phyloP scores from a whole-genome alignment of 2,888 invertebrate genomes.

The Chymomyza fuscimana region DNA sequence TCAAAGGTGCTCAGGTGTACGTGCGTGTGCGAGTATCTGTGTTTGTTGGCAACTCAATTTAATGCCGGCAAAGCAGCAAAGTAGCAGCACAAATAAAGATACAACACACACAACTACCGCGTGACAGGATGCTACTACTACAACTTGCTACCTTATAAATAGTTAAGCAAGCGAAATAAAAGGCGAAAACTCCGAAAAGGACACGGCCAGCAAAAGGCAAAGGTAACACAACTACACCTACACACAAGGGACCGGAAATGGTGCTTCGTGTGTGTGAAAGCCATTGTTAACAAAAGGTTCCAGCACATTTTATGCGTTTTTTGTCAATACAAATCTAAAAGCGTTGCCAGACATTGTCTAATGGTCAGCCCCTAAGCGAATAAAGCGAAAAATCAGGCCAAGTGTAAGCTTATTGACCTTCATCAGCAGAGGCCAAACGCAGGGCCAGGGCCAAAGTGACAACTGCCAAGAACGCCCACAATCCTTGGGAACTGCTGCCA shows the following conservation, averaged over 20 bases:
- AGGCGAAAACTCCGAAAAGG: constrained; percentile 49
- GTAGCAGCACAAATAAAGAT: constrained; percentile 72
- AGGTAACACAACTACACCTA: not conserved
- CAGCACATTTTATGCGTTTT: constrained; percentile 65
- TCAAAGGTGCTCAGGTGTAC: constrained; percentile 41
- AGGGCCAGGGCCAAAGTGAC: not conserved
- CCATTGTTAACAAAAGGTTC: constrained; percentile 64
- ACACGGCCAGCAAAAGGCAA: constrained; percentile 45
- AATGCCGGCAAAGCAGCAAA: constrained; percentile 70
- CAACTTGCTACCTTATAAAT: constrained; percentile 70
- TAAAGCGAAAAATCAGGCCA: constrained; percentile 61
- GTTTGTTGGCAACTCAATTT: constrained; percentile 63
- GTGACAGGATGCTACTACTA: constrained; percentile 51
- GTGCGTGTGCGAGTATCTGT: constrained; percentile 7
- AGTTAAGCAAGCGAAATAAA: constrained; percentile 69
- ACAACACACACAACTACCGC: constrained; percentile 33
- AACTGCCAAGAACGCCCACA: not conserved
- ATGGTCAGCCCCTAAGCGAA: not conserved
- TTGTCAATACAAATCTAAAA: constrained; percentile 59
- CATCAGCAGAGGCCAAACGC: constrained; percentile 38
- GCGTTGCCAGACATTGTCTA: constrained; percentile 2
- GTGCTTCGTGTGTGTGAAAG: not conserved
- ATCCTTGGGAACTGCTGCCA: not conserved
- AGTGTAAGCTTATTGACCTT: constrained; percentile 72
- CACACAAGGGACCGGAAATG: constrained; percentile 3